These are phyloP conservation scores for Yasuhikotakia modesta DNA, from an alignment of 2,797 vertebrate genomes.

Conservation along the genomic window DNA sequence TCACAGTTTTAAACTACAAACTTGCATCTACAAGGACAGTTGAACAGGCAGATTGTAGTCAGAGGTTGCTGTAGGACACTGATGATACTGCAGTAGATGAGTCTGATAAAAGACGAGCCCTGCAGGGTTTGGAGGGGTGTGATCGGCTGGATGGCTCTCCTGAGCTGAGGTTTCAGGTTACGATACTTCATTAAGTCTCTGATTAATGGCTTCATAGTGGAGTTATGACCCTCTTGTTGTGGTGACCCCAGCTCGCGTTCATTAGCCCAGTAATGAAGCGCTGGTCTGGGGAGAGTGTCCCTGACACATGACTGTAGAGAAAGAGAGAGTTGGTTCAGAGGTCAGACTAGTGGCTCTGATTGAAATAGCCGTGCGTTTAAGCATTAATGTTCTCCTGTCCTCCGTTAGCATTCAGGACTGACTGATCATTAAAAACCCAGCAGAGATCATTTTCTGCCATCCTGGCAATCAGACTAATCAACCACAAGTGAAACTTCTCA, in stretches of 20 bases:
- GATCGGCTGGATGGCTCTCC: slow-evolving; percentile 41
- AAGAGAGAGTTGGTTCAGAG: slow-evolving; percentile 52
- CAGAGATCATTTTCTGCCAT: slow-evolving; percentile 36
- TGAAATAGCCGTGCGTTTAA: slow-evolving; percentile 54
- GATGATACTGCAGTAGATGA: slow-evolving; percentile 21
- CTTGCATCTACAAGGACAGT: not conserved
- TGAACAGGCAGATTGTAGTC: not conserved
- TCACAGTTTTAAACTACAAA: too few species aligned
- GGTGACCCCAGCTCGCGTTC: slow-evolving; percentile 61
- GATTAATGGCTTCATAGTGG: slow-evolving; percentile 61
- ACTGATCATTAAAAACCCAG: slow-evolving; percentile 49
- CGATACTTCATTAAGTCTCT: slow-evolving; percentile 60
- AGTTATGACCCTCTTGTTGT: slow-evolving; percentile 65
- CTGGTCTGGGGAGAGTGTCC: slow-evolving; percentile 57
- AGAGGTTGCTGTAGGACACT: slow-evolving; percentile 26
- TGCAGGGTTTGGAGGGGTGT: slow-evolving; percentile 27
- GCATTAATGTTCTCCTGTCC: slow-evolving; percentile 45
- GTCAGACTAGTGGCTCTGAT: slow-evolving; percentile 58
- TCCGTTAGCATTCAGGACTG: slow-evolving; percentile 39
- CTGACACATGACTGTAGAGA: slow-evolving; percentile 62
- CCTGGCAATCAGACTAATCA: slow-evolving; percentile 51
- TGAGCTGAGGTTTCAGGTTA: slow-evolving; percentile 57
- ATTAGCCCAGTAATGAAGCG: slow-evolving; percentile 65
- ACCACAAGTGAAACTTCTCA: slow-evolving; percentile 38
- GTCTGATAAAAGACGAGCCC: slow-evolving; percentile 31